Evolutionary conservation across 2,888 invertebrate genomes (phyloP).

Genomic region (Andrena haemorrhoa): DNA sequence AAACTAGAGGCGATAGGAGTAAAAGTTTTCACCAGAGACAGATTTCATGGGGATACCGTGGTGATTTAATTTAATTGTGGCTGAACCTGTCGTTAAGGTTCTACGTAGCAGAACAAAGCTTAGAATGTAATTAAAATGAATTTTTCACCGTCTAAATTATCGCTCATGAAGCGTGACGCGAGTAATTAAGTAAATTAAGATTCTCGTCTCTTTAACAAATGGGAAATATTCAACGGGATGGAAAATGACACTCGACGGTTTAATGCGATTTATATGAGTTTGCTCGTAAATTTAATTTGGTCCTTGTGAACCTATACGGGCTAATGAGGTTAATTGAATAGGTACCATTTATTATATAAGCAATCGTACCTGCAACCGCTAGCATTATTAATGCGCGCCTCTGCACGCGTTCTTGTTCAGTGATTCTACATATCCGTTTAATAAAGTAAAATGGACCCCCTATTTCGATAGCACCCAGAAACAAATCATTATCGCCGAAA

Average conservation of each 20-base stretch:
- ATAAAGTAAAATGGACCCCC: too few species aligned
- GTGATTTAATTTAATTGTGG: too few species aligned
- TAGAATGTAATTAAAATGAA: too few species aligned
- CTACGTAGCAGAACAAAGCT: too few species aligned
- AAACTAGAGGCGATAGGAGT: too few species aligned
- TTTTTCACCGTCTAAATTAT: too few species aligned
- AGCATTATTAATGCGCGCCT: background rate
- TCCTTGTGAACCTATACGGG: conserved; percentile 44
- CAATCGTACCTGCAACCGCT: conserved; percentile 30
- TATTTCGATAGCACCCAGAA: too few species aligned
- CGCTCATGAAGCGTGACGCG: background rate
- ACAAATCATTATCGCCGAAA: too few species aligned
- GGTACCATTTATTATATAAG: conserved; percentile 49
- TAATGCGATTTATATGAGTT: conserved; percentile 65
- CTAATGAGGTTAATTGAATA: conserved; percentile 59
- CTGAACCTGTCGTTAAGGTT: too few species aligned
- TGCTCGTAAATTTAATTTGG: conserved; percentile 61
- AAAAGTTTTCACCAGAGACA: too few species aligned
- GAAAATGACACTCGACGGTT: conserved; percentile 54
- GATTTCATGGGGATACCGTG: too few species aligned
- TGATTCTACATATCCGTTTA: too few species aligned
- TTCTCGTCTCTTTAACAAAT: conserved; percentile 43
- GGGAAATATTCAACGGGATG: conserved; percentile 62
- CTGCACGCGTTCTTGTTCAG: background rate
- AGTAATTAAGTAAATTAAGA: conserved; percentile 7